These are phyloP conservation scores for Hiodon tergisus DNA, from an alignment of 2,113 vertebrate species.

Conservation along the genomic window DNA sequence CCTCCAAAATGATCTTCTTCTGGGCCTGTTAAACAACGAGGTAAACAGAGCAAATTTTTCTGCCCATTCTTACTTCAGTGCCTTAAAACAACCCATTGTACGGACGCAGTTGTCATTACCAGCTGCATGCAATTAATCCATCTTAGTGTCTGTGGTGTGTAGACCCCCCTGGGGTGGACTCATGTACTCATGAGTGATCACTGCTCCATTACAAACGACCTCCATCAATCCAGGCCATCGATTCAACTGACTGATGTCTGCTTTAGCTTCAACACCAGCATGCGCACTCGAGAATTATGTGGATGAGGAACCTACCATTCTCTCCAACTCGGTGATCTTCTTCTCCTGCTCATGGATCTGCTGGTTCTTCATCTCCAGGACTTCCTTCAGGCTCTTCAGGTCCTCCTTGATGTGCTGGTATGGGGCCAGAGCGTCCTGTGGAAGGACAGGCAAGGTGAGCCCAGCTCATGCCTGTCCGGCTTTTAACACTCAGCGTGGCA, in stretches of 20 bases:
- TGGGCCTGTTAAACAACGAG: constrained; percentile 72
- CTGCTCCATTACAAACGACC: no score
- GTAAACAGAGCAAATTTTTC: constrained; percentile 1
- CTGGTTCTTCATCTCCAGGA: constrained; percentile 94
- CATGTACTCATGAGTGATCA: no score
- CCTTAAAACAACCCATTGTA: no score
- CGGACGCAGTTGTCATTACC: no score
- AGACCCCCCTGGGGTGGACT: no score
- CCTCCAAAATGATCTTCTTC: constrained; percentile 87
- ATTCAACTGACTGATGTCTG: not conserved
- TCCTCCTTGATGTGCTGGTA: constrained; percentile 95
- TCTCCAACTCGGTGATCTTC: constrained; percentile 89
- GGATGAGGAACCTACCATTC: constrained; percentile 69
- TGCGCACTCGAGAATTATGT: not conserved
- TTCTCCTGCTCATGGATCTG: constrained; percentile 93
- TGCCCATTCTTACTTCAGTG: constrained; percentile 30
- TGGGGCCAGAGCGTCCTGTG: constrained; percentile 79
- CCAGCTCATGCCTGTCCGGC: not conserved
- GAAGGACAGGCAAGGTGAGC: not conserved
- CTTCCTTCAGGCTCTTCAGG: constrained; percentile 85
- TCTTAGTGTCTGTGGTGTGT: no score
- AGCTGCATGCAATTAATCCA: no score
- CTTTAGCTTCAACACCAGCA: not conserved
- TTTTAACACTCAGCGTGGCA: not conserved
- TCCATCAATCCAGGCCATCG: no score